phyloP scores from a whole-genome alignment of 2,113 vertebrate genomes.

The Tupaia tana region DNA sequence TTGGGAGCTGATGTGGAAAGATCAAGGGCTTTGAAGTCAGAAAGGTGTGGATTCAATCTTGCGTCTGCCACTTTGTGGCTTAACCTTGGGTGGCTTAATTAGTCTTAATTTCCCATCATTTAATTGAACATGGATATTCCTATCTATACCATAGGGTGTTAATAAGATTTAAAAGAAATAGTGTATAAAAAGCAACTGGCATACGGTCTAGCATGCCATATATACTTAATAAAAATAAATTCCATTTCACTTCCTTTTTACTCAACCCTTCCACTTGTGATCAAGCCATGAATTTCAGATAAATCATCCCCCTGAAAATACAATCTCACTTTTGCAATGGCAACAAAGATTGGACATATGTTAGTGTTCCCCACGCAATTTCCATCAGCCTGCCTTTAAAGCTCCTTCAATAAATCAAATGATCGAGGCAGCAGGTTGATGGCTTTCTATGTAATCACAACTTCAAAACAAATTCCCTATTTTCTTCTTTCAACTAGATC shows the following conservation, averaged over 20 bases:
- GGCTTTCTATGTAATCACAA: background rate
- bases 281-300: background rate
- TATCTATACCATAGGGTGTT: background rate
- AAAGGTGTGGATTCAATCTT: background rate
- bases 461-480: background rate
- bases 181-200: background rate
- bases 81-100: background rate
- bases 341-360: background rate
- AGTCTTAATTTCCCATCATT: background rate
- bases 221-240: background rate
- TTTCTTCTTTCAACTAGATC: background rate
- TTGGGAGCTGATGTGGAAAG: background rate
- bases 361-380: background rate
- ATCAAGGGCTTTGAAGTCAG: background rate
- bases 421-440: background rate
- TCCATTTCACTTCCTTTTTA: background rate
- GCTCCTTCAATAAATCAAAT: background rate
- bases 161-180: slow-evolving; percentile 12
- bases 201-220: background rate
- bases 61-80: background rate
- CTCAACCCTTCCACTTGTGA: background rate
- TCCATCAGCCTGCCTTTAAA: background rate
- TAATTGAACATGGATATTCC: background rate
- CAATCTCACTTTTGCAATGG: background rate
- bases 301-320: background rate